Conservation (phyloP, 2,113 vertebrate genomes). For the Sturnus vulgaris region DNA sequence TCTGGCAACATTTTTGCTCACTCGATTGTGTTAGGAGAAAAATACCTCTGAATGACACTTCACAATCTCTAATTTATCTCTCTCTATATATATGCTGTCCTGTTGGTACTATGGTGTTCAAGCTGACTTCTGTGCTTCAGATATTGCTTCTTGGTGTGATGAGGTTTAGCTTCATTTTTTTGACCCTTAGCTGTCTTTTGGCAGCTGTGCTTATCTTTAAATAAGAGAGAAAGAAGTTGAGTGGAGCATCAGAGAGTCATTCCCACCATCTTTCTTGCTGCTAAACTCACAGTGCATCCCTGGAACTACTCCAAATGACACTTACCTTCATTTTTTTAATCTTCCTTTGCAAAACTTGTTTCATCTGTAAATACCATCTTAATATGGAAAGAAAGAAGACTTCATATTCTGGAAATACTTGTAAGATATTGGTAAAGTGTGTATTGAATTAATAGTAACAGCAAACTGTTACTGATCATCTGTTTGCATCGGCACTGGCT, state of each 20-base stretch:
- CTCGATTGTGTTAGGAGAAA: neutral
- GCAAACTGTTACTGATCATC: neutral
- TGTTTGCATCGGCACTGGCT: neutral
- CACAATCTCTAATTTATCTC: neutral
- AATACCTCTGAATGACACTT: neutral
- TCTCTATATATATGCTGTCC: neutral
- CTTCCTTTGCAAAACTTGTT: neutral
- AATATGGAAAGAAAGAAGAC: neutral
- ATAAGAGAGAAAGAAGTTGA: neutral
- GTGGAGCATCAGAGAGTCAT: neutral
- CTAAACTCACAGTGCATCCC: fast-evolving
- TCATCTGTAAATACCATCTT: neutral
- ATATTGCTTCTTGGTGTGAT: neutral
- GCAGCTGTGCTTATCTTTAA: neutral
- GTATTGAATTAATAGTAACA: neutral
- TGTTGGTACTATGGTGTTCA: neutral
- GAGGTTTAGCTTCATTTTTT: neutral
- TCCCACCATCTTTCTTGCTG: neutral
- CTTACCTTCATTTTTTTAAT: neutral
- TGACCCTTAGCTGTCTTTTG: neutral
- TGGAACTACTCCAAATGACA: neutral
- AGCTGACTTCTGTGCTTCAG: neutral
- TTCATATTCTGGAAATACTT: neutral
- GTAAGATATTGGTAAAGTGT: neutral
- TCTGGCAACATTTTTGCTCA: neutral